Evolutionary conservation across 2,113 vertebrate genomes (phyloP).

Genomic region (Microcebus jonahi): DNA sequence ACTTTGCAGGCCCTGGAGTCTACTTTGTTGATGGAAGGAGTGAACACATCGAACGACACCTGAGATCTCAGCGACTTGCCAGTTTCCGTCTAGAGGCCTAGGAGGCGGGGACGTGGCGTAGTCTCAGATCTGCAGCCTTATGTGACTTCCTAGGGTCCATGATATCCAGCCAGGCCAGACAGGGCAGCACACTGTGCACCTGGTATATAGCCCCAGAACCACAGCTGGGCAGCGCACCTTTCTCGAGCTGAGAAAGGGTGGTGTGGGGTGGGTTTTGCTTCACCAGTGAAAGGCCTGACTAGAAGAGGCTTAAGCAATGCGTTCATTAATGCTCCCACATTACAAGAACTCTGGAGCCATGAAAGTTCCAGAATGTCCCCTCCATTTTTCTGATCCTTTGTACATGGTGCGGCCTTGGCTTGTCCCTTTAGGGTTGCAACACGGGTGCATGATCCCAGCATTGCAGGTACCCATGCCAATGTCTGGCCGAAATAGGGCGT

Average conservation of each 20-base stretch:
- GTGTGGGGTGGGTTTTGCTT: background rate
- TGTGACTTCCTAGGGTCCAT: background rate
- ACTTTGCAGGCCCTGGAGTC: background rate
- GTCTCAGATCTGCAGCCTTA: background rate
- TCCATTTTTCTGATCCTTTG: background rate
- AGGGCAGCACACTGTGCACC: background rate
- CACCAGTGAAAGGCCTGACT: background rate
- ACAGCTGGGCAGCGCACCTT: background rate
- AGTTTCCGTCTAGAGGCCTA: background rate
- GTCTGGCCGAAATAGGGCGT: background rate
- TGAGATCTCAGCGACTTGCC: background rate
- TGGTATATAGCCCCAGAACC: fast-evolving
- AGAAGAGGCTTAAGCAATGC: background rate
- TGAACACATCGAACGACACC: background rate
- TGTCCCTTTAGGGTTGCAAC: background rate
- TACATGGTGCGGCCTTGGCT: background rate
- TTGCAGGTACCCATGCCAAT: background rate
- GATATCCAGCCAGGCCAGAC: background rate
- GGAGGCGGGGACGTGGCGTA: background rate
- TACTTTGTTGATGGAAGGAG: background rate
- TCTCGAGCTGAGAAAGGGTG: background rate
- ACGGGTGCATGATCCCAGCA: background rate
- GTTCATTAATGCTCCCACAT: background rate
- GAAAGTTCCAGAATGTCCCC: background rate
- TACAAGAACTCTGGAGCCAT: background rate